Evolutionary conservation across 2,888 invertebrate species (phyloP).

Genomic region (Cheilosia grossa): DNA sequence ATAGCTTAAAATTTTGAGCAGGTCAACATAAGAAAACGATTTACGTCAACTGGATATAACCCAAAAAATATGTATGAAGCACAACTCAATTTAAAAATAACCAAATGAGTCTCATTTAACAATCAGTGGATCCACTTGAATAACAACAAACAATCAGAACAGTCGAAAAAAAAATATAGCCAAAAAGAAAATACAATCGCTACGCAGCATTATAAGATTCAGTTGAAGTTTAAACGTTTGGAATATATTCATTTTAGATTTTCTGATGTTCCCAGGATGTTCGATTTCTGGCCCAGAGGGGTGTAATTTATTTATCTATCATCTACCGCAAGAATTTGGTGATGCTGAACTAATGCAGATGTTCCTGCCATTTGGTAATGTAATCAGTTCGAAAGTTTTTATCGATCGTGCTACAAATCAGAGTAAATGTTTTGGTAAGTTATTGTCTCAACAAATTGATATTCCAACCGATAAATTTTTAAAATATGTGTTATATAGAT

Average conservation of each 20-base stretch:
- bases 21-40: too few relatives aligned
- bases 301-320: constrained; percentile 99
- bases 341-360: constrained; percentile 99
- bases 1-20: too few relatives aligned
- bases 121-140: constrained; percentile 4
- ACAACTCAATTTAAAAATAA: not conserved
- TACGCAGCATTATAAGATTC: not conserved
- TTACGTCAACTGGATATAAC: too few relatives aligned
- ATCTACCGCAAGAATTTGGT: constrained; percentile 99
- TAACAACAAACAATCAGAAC: not conserved
- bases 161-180: not conserved
- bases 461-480: not conserved
- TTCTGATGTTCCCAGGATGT: constrained; percentile 92
- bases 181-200: constrained; percentile 11
- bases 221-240: constrained; percentile 11
- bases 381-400: constrained; percentile 99
- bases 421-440: constrained; percentile 99
- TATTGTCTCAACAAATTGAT: constrained; percentile 1
- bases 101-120: too few relatives aligned
- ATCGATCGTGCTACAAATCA: constrained; percentile 99
- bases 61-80: too few relatives aligned
- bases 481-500: constrained; percentile 31
- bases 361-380: constrained; percentile 99
- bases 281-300: constrained; percentile 99
- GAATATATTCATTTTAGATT: constrained; percentile 86